Conservation (phyloP, 2,888 invertebrate species). For the Trypoxylon attenuatum region DNA sequence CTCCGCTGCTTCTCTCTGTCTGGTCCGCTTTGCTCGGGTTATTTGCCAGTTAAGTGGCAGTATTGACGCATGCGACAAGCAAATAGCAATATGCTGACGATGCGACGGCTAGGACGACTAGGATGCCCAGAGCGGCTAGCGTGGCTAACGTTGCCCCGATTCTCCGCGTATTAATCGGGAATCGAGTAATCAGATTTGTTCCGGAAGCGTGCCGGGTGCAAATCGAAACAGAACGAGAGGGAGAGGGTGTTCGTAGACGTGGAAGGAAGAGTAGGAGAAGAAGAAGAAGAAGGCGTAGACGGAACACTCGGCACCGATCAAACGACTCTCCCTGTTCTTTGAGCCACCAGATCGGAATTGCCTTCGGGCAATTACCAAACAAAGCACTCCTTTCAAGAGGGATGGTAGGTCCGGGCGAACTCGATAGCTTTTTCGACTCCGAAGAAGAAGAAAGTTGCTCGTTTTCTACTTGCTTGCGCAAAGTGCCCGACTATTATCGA, state of each 20-base stretch:
- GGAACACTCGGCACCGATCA: too few relatives aligned
- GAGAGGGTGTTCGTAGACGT: too few relatives aligned
- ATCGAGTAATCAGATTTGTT: conserved; percentile 47
- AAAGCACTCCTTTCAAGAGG: too few relatives aligned
- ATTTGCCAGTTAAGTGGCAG: conserved; percentile 61
- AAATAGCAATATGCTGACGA: conserved; percentile 62
- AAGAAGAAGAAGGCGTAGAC: too few relatives aligned
- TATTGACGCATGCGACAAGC: conserved; percentile 58
- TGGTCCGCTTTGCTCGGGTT: conserved; percentile 51
- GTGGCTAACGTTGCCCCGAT: too few relatives aligned
- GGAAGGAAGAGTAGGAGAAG: too few relatives aligned
- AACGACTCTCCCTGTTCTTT: conserved; percentile 1
- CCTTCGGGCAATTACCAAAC: neutral
- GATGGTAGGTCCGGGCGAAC: too few relatives aligned
- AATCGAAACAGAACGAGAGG: neutral
- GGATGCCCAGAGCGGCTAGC: conserved; percentile 18
- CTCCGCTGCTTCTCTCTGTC: conserved; percentile 32
- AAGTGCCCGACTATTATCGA: conserved; percentile 9
- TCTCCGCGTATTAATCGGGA: conserved; percentile 40
- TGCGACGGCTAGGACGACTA: too few relatives aligned
- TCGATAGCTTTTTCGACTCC: neutral
- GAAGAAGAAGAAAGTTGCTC: neutral
- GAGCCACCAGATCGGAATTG: conserved; percentile 12
- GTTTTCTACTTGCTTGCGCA: neutral
- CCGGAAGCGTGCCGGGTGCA: neutral